phyloP scores from a whole-genome alignment of 2,888 invertebrate species.

The Brassicogethes aeneus region DNA sequence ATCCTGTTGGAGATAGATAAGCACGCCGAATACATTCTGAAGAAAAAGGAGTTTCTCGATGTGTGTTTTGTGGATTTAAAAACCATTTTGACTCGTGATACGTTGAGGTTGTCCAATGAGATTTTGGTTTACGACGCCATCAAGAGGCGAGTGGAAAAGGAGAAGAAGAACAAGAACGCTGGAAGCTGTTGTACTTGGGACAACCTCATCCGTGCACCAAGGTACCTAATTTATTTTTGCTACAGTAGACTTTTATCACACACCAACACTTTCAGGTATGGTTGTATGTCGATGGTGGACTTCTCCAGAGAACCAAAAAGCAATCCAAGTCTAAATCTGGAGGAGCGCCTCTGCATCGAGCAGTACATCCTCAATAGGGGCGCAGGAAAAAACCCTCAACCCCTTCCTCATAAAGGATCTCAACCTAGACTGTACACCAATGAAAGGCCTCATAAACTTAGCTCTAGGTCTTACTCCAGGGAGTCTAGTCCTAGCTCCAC shows the following conservation, averaged over 20 bases:
- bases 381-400: too few species aligned
- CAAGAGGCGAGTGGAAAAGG: constrained; percentile 51
- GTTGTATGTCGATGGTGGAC: constrained; percentile 39
- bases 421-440: too few species aligned
- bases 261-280: constrained; percentile 33
- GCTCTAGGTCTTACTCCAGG: too few species aligned
- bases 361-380: too few species aligned
- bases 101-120: constrained; percentile 56
- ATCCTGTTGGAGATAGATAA: constrained; percentile 56
- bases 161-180: too few species aligned
- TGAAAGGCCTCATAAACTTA: too few species aligned
- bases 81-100: constrained; percentile 57
- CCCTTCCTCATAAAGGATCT: too few species aligned
- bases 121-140: constrained; percentile 53
- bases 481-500: not conserved
- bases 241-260: not conserved
- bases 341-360: too few species aligned
- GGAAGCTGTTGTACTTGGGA: constrained; percentile 42
- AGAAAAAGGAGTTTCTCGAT: constrained; percentile 50
- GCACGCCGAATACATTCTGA: constrained; percentile 46
- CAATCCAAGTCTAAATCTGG: too few species aligned
- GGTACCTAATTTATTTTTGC: constrained; percentile 18
- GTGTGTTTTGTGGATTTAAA: constrained; percentile 56
- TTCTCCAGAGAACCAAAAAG: too few species aligned
- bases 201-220: constrained; percentile 33